These are phyloP conservation scores for Zootoca vivipara DNA, from an alignment of 2,113 vertebrate species.

Conservation along the genomic window DNA sequence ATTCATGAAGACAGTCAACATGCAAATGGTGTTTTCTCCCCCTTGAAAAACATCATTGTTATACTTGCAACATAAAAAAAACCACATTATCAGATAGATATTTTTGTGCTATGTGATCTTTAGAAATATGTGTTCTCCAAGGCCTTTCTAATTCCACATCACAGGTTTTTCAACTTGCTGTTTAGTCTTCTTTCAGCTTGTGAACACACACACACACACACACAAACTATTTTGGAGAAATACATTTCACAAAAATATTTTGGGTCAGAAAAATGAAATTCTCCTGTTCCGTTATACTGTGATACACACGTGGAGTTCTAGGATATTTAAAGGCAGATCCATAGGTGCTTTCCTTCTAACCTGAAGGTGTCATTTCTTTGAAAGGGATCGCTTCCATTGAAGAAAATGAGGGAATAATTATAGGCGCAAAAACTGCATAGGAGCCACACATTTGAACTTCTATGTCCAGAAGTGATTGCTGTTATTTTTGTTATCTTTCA, in stretches of 20 bases:
- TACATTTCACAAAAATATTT: background rate
- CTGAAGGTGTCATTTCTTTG: background rate
- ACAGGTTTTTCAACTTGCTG: constrained; percentile 51
- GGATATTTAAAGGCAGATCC: background rate
- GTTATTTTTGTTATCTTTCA: background rate
- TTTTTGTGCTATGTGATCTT: constrained; percentile 53
- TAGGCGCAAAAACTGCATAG: background rate
- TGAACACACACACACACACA: no score
- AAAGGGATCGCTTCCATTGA: background rate
- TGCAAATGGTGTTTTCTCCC: background rate
- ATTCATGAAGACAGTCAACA: constrained; percentile 29
- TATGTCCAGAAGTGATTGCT: background rate
- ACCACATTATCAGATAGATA: constrained; percentile 43
- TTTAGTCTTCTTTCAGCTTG: constrained; percentile 52
- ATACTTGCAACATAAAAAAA: constrained; percentile 47
- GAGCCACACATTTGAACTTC: background rate
- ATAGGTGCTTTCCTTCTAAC: background rate
- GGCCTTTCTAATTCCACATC: constrained; percentile 43
- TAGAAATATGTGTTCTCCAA: constrained; percentile 47
- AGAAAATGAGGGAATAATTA: background rate
- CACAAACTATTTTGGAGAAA: no score
- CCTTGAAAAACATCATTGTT: constrained; percentile 37
- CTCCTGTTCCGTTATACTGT: no score
- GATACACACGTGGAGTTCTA: no score
- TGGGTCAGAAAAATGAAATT: background rate